A percentile compares a stretch with the other conserved stretches of the same genome.
Evolutionary conservation across 2,888 invertebrate species (phyloP).

Genomic region (Zaprionus lineosus): DNA sequence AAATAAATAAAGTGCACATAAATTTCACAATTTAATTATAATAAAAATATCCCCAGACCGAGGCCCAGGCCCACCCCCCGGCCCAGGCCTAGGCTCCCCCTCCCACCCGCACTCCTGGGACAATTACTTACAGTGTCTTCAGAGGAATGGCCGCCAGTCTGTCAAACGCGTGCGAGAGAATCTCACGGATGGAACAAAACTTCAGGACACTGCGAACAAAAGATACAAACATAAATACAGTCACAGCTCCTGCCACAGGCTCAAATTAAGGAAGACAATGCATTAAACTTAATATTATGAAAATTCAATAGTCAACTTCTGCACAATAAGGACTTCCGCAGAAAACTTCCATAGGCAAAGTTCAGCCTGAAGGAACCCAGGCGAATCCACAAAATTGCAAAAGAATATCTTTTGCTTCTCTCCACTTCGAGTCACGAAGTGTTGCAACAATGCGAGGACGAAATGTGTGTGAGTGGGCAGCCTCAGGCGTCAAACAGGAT

Average conservation of each 20-base stretch:
- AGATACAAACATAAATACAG: not conserved
- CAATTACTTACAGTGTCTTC: slow-evolving; percentile 74
- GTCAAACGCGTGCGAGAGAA: slow-evolving; percentile 80
- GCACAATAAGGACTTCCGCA: too few species aligned
- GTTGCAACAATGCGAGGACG: too few species aligned
- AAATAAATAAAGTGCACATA: slow-evolving; percentile 68
- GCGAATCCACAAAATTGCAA: too few species aligned
- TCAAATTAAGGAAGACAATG: slow-evolving; percentile 23
- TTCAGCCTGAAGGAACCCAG: too few species aligned
- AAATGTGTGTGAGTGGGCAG: too few species aligned
- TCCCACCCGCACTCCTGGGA: not conserved
- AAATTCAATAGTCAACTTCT: slow-evolving; percentile 61
- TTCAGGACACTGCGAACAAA: slow-evolving; percentile 80
- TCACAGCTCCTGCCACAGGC: slow-evolving; percentile 4
- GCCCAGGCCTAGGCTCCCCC: too few species aligned
- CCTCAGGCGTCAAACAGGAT: too few species aligned
- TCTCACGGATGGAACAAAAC: slow-evolving; percentile 82
- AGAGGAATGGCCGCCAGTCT: slow-evolving; percentile 79
- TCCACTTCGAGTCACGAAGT: too few species aligned
- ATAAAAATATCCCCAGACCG: slow-evolving; percentile 15
- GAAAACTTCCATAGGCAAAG: too few species aligned
- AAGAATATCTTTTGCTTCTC: too few species aligned
- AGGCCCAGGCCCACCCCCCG: too few species aligned
- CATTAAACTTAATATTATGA: slow-evolving; percentile 42
- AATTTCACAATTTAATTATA: slow-evolving; percentile 67